A percentile compares a stretch with the other conserved stretches of the same genome.
These are phyloP conservation scores for Corythornis madagascariensis DNA, from an alignment of 2,113 vertebrate genomes.

Conservation along the genomic window DNA sequence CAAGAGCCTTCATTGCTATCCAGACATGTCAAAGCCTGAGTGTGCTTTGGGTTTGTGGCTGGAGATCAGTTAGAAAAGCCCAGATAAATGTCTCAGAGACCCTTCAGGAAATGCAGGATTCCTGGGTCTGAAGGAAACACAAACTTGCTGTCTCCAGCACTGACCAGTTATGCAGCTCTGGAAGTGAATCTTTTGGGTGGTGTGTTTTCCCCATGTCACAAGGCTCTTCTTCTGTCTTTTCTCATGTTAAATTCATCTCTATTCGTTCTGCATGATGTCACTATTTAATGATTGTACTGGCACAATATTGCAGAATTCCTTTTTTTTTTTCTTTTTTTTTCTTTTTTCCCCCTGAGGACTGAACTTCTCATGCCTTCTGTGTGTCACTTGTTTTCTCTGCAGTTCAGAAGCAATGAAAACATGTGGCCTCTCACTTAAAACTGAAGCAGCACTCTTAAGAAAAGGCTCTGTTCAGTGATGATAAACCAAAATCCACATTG, in stretches of 20 bases:
- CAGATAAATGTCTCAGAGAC: neutral
- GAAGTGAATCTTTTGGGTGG: neutral
- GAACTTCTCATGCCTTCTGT: neutral
- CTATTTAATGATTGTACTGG: neutral
- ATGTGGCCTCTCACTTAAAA: neutral
- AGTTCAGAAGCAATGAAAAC: conserved; percentile 9
- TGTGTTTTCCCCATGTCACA: neutral
- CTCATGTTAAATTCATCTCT: neutral
- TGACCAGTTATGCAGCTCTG: neutral
- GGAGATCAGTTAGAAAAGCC: neutral
- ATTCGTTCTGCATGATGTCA: neutral
- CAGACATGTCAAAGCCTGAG: neutral
- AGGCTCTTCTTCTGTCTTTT: neutral
- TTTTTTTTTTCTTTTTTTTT: neutral
- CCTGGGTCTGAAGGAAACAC: neutral
- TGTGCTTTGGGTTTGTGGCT: neutral
- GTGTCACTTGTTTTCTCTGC: neutral
- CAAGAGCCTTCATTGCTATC: neutral
- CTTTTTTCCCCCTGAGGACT: neutral
- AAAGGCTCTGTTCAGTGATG: neutral
- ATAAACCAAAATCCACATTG: neutral
- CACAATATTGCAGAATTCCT: neutral
- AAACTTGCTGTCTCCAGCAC: neutral
- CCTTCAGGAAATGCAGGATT: neutral
- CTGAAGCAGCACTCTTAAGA: neutral